These are phyloP conservation scores for Aphelenchoides fujianensis DNA, from an alignment of 1,140 invertebrate genomes.

Conservation along the genomic window DNA sequence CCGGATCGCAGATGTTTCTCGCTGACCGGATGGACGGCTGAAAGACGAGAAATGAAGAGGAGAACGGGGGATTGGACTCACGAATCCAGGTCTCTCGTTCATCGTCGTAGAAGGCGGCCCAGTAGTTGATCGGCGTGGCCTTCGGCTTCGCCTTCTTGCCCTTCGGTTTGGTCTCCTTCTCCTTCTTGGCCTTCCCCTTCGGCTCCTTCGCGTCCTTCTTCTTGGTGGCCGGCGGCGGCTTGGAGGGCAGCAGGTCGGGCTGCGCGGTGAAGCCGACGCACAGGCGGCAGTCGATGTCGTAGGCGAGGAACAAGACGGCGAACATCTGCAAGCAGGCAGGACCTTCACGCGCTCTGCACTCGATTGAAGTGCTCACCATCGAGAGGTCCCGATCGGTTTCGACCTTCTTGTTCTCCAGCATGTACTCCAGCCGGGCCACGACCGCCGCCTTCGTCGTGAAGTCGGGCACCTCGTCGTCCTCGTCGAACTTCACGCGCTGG, in stretches of 20 bases:
- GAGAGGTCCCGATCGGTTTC: neutral
- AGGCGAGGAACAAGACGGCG: neutral
- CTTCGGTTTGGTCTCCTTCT: too few relatives aligned
- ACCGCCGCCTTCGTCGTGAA: neutral
- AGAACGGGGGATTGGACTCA: neutral
- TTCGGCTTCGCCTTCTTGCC: neutral
- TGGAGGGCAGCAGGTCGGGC: neutral
- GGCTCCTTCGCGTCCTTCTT: neutral
- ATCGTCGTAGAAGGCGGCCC: neutral
- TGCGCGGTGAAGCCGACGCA: constrained; percentile 9
- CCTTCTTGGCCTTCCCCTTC: neutral
- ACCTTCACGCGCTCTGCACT: neutral
- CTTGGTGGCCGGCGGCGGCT: neutral
- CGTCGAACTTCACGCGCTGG: neutral
- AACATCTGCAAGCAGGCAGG: neutral
- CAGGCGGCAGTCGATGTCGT: neutral
- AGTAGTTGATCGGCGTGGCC: neutral
- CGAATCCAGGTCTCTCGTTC: neutral
- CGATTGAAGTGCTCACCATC: neutral
- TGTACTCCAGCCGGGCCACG: neutral
- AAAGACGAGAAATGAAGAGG: neutral
- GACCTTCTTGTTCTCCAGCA: neutral
- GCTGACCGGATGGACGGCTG: neutral
- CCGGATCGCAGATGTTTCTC: neutral
- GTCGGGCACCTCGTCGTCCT: neutral